Percentiles rank a stretch among this genome's conserved stretches.
Evolutionary conservation across 2,888 invertebrate species (phyloP).

Genomic region (Aphodius granarius): DNA sequence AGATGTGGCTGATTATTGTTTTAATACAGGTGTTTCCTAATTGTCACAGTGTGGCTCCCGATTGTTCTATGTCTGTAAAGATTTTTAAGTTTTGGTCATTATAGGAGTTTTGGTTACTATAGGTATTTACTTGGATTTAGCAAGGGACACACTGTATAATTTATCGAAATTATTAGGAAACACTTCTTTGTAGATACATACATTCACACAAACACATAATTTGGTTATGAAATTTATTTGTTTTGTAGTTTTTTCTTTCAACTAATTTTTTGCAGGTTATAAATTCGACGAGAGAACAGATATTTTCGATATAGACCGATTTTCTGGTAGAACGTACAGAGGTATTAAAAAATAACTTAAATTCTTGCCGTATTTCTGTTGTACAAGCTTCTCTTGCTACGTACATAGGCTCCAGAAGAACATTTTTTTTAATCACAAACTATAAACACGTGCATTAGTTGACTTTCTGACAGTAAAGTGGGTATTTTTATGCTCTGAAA

Average conservation of each 20-base stretch:
- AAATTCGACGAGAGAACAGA: slow-evolving; percentile 32
- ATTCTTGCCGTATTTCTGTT: neutral
- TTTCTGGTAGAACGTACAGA: slow-evolving; percentile 35
- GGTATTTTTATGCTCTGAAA: neutral
- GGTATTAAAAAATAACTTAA: slow-evolving; percentile 27
- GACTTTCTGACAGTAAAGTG: too few species aligned
- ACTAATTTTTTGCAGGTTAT: slow-evolving; percentile 34
- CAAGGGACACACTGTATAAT: neutral
- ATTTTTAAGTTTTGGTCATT: too few species aligned
- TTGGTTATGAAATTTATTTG: neutral
- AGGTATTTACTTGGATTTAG: too few species aligned
- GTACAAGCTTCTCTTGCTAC: neutral
- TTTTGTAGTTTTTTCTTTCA: slow-evolving; percentile 22
- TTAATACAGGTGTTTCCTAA: too few species aligned
- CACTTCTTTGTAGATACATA: neutral
- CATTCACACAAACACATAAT: neutral
- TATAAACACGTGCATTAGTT: neutral
- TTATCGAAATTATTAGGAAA: neutral
- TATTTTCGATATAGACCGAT: slow-evolving; percentile 34
- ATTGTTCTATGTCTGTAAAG: too few species aligned
- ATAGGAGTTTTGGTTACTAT: too few species aligned
- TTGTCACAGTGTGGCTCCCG: too few species aligned
- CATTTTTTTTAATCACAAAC: neutral
- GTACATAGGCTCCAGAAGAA: neutral
- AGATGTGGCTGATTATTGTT: too few species aligned